A percentile compares a stretch with the other conserved stretches of the same genome.
phyloP scores from a whole-genome alignment of 2,113 vertebrate genomes.

The Ptilonorhynchus violaceus region DNA sequence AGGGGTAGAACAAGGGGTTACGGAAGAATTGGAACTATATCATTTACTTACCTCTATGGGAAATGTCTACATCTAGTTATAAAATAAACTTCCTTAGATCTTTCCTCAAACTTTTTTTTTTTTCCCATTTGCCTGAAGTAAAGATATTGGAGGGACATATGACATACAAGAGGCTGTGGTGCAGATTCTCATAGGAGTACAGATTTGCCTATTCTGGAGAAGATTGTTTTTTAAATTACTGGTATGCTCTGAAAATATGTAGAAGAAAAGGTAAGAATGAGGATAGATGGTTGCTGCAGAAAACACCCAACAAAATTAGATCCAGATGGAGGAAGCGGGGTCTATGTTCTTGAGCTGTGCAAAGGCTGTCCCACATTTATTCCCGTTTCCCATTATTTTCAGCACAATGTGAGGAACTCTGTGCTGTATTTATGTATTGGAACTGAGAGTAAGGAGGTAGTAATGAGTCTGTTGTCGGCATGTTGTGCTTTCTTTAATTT shows the following conservation, averaged over 20 bases:
- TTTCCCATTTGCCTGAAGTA: neutral
- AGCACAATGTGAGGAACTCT: neutral
- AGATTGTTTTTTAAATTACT: neutral
- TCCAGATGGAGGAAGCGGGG: neutral
- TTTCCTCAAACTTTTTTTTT: neutral
- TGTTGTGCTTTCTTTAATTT: neutral
- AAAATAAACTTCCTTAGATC: neutral
- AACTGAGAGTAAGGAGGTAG: neutral
- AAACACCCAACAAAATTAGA: neutral
- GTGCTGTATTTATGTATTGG: neutral
- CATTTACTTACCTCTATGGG: neutral
- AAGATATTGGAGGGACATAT: neutral
- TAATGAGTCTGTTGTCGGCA: neutral
- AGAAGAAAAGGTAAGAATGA: neutral
- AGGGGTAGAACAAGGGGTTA: neutral
- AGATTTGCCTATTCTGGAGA: neutral
- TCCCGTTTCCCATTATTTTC: neutral
- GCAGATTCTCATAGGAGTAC: neutral
- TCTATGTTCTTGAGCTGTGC: neutral
- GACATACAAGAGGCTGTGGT: neutral
- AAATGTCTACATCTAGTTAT: neutral
- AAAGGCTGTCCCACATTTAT: neutral
- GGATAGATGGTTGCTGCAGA: neutral
- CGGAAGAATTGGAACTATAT: neutral
- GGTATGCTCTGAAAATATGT: neutral